Evolutionary conservation across 2,113 vertebrate species (phyloP).

Genomic region (Pogona vitticeps): DNA sequence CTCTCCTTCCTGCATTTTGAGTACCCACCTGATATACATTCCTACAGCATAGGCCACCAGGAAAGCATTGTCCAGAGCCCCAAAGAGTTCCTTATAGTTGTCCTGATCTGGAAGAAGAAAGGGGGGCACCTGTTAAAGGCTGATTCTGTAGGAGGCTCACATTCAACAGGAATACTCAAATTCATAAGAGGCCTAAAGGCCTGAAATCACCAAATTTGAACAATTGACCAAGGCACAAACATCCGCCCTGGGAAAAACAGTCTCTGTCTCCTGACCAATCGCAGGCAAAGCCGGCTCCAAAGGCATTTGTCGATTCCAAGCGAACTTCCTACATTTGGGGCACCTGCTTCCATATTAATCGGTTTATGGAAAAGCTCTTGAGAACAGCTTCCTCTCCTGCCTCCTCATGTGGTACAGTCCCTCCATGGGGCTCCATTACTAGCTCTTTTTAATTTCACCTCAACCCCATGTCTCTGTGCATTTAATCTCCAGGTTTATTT

Average conservation of each 20-base stretch:
- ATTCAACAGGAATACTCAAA: background rate
- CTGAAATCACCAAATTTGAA: background rate
- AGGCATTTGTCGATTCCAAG: background rate
- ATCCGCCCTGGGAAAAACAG: background rate
- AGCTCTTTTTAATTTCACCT: background rate
- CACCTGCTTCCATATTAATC: background rate
- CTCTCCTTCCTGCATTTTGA: background rate
- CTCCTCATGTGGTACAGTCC: background rate
- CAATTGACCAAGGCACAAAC: too few relatives aligned
- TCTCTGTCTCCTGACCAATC: background rate
- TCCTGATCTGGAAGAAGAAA: constrained; percentile 78
- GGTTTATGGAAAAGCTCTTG: background rate
- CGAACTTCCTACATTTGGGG: too few relatives aligned
- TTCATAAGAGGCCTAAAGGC: background rate
- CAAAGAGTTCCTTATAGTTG: constrained; percentile 92
- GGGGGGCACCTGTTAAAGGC: background rate
- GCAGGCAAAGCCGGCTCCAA: background rate
- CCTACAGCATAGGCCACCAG: constrained; percentile 94
- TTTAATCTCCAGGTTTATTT: background rate
- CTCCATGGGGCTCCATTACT: too few relatives aligned
- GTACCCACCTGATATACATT: constrained; percentile 94
- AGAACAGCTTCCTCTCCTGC: too few relatives aligned
- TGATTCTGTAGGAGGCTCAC: background rate
- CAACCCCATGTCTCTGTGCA: background rate
- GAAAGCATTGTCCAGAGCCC: constrained; percentile 92